phyloP scores from a whole-genome alignment of 2,888 invertebrate genomes.

The Lasioglossum oenotherae region DNA sequence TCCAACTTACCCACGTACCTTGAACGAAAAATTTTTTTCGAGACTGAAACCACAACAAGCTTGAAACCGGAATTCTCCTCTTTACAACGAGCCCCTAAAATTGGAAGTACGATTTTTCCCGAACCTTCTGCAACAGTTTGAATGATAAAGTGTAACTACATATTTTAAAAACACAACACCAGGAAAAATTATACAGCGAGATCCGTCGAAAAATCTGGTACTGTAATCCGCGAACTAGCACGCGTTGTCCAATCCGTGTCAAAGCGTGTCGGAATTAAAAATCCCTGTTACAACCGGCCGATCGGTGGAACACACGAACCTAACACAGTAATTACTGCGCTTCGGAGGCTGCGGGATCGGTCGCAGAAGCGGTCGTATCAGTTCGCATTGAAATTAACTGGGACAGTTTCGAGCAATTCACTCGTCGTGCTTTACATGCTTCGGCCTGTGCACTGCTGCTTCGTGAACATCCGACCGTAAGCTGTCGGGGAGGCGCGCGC shows the following conservation, averaged over 20 bases:
- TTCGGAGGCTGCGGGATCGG: background rate
- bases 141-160: background rate
- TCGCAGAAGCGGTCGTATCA: background rate
- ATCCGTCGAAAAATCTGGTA: background rate
- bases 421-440: background rate
- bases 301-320: background rate
- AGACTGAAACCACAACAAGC: background rate
- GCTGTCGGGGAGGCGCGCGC: background rate
- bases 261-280: background rate
- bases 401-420: constrained; percentile 2
- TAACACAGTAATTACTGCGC: background rate
- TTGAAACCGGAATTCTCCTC: background rate
- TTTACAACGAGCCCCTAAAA: background rate
- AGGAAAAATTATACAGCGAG: background rate
- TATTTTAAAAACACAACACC: background rate
- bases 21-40: background rate
- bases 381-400: constrained; percentile 12
- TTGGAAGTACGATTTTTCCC: background rate
- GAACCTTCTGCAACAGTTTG: background rate
- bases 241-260: background rate
- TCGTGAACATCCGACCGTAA: background rate
- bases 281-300: background rate
- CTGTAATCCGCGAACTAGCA: background rate
- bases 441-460: background rate
- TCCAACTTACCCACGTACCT: background rate